Conservation (phyloP, 2,797 vertebrate species). For the Graptemys geographica region DNA sequence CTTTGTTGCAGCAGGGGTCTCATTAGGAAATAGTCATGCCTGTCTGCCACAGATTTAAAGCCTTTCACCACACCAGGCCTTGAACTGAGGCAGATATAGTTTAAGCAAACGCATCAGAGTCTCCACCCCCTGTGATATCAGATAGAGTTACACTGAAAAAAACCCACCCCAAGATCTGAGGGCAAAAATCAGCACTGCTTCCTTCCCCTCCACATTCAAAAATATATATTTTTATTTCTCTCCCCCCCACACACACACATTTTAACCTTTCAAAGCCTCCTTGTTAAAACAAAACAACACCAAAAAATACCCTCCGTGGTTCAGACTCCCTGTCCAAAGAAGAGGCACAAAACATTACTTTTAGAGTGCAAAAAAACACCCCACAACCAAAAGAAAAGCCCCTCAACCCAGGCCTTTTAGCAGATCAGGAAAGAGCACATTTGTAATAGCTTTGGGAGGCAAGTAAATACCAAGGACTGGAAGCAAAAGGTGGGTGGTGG, state of each 20-base stretch:
- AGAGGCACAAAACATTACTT: neutral
- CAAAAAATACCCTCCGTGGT: neutral
- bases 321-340: neutral
- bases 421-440: neutral
- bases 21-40: constrained; percentile 70
- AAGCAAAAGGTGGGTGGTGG: accelerated
- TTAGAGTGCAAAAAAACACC: neutral
- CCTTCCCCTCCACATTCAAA: constrained; percentile 52
- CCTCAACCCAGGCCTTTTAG: neutral
- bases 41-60: constrained; percentile 75
- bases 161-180: constrained; percentile 68
- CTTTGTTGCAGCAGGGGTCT: constrained; percentile 68
- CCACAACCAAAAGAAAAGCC: neutral
- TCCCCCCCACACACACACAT: neutral
- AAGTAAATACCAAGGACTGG: neutral
- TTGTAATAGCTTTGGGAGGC: neutral
- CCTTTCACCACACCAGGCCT: constrained; percentile 75
- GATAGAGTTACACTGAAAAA: constrained; percentile 73
- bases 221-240: constrained; percentile 30
- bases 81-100: constrained; percentile 71
- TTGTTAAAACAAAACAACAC: constrained; percentile 21
- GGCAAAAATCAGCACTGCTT: constrained; percentile 6
- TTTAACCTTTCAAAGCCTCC: neutral
- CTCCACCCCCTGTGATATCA: constrained; percentile 78
- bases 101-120: constrained; percentile 64